These are phyloP conservation scores for Siderastrea radians DNA, from an alignment of 92 coral and sea anemone species.

Conservation along the genomic window DNA sequence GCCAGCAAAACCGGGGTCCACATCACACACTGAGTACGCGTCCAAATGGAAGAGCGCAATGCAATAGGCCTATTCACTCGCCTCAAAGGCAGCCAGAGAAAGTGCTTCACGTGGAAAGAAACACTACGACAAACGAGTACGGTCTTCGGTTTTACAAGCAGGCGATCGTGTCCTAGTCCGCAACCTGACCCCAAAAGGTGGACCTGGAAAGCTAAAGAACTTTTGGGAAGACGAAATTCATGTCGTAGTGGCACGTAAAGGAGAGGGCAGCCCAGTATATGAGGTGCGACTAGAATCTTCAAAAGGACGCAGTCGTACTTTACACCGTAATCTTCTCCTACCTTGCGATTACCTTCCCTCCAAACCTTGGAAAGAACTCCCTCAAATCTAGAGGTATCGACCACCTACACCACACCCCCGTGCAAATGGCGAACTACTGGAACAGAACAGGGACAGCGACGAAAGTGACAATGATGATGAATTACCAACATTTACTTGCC, in stretches of 20 bases:
- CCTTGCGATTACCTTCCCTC: slow-evolving; percentile 39
- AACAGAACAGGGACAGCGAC: slow-evolving; percentile 18
- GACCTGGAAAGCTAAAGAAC: slow-evolving; percentile 31
- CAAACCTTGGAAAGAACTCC: slow-evolving; percentile 46
- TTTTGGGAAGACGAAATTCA: slow-evolving; percentile 26
- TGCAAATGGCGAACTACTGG: neutral
- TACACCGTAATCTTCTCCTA: slow-evolving; percentile 36
- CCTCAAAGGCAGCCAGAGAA: slow-evolving; percentile 3
- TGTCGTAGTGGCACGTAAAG: no score
- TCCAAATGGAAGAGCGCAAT: slow-evolving; percentile 29
- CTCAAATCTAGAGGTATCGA: slow-evolving; percentile 24
- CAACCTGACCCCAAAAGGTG: slow-evolving; percentile 40
- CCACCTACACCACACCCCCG: slow-evolving; percentile 40
- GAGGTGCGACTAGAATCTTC: neutral
- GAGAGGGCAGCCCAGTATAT: slow-evolving; percentile 28
- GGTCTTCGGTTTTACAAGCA: slow-evolving; percentile 17
- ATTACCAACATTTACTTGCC: slow-evolving; percentile 4
- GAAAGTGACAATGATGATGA: slow-evolving; percentile 10
- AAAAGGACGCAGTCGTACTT: no score
- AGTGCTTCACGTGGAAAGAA: slow-evolving; percentile 16
- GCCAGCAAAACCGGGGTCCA: slow-evolving; percentile 4
- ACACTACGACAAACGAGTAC: slow-evolving; percentile 8
- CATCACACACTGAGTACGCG: slow-evolving; percentile 1
- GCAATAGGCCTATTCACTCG: slow-evolving; percentile 40
- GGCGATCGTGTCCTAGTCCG: slow-evolving; percentile 45